Conservation (phyloP, 2,888 invertebrate genomes). For the Chironomus riparius region DNA sequence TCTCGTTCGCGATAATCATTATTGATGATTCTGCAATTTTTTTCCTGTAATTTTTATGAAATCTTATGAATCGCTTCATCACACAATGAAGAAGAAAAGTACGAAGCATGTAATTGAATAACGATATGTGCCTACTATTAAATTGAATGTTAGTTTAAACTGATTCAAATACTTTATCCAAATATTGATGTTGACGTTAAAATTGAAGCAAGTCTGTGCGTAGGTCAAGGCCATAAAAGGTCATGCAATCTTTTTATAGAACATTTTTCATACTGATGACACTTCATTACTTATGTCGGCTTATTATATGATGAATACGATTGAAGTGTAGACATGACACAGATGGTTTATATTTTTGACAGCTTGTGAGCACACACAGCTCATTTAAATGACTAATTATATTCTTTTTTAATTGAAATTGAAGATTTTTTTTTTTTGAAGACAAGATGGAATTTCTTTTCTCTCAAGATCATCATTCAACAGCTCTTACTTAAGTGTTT, state of each 20-base stretch:
- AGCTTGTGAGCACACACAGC: neutral
- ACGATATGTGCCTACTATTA: neutral
- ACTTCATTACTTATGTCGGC: neutral
- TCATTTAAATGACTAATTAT: too few relatives aligned
- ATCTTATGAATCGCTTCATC: too few relatives aligned
- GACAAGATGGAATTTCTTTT: too few relatives aligned
- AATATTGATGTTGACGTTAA: neutral
- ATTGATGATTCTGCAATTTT: neutral
- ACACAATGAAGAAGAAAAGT: neutral
- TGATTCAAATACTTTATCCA: neutral
- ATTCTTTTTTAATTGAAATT: too few relatives aligned
- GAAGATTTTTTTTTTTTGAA: too few relatives aligned
- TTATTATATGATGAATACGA: neutral
- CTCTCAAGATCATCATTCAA: too few relatives aligned
- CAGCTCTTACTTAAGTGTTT: too few relatives aligned
- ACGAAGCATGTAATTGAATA: neutral
- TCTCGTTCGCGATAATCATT: neutral
- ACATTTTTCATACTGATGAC: neutral
- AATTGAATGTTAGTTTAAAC: neutral
- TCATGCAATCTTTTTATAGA: neutral
- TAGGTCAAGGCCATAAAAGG: neutral
- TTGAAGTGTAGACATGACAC: neutral
- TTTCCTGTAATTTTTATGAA: too few relatives aligned
- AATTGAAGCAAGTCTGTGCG: neutral
- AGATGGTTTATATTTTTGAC: neutral